Conservation (phyloP, 1,140 invertebrate genomes). For the Heliconius melpomene region DNA sequence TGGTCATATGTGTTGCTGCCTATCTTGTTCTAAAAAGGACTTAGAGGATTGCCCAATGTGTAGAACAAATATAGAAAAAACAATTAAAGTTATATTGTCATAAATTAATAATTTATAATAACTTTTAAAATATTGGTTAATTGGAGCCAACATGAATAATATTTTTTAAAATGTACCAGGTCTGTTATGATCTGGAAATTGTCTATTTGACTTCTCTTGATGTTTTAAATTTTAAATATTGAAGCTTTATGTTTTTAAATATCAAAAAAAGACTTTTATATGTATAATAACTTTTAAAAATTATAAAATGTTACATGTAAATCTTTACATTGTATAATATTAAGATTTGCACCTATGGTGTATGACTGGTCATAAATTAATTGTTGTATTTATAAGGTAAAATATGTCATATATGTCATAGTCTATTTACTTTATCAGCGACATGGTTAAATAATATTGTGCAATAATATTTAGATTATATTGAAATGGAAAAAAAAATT, state of each 20-base stretch:
- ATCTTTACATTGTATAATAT: neutral
- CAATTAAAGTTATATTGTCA: conserved; percentile 83
- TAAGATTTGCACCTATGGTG: conserved; percentile 35
- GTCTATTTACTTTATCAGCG: neutral
- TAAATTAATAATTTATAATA: conserved; percentile 45
- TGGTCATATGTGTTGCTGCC: conserved; percentile 92
- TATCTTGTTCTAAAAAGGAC: conserved; percentile 83
- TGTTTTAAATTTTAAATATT: neutral
- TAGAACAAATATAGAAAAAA: conserved; percentile 85
- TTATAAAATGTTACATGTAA: neutral
- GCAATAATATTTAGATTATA: neutral
- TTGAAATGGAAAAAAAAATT: neutral
- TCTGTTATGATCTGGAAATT: neutral
- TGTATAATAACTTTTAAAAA: neutral
- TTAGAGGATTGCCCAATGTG: conserved; percentile 89
- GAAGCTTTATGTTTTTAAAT: neutral
- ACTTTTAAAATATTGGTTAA: neutral
- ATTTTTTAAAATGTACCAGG: neutral
- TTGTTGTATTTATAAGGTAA: conserved; percentile 8
- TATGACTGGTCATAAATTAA: conserved; percentile 34
- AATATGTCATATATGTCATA: conserved; percentile 3
- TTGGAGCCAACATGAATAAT: too few relatives aligned
- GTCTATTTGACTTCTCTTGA: neutral
- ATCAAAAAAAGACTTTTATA: neutral
- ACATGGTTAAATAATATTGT: neutral